Conservation (phyloP, 1,140 invertebrate species). For the Drosophila chauvacae region DNA sequence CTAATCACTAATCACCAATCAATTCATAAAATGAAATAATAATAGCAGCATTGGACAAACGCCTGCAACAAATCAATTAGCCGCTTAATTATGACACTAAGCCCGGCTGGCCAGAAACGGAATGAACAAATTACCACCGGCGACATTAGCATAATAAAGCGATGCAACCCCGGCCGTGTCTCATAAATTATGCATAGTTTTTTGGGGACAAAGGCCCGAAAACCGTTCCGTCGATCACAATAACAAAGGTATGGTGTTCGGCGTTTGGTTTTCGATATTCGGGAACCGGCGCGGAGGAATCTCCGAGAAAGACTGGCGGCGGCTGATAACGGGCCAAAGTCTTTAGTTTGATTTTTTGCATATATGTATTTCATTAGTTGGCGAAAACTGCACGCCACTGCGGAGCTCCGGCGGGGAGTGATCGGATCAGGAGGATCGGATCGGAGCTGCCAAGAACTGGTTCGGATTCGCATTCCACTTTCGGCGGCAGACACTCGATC, state of each 20-base stretch:
- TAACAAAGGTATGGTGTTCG: slow-evolving; percentile 38
- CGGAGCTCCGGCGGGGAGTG: neutral
- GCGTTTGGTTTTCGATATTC: neutral
- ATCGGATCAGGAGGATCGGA: slow-evolving; percentile 29
- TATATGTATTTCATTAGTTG: slow-evolving; percentile 82
- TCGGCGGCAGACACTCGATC: slow-evolving; percentile 50
- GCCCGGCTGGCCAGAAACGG: slow-evolving; percentile 62
- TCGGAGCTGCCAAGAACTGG: slow-evolving; percentile 55
- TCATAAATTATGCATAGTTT: slow-evolving; percentile 82
- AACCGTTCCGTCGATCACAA: slow-evolving; percentile 56
- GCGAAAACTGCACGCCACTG: slow-evolving; percentile 74
- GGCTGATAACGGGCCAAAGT: slow-evolving; percentile 69
- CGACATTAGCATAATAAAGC: slow-evolving; percentile 78
- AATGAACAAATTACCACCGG: slow-evolving; percentile 75
- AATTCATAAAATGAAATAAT: slow-evolving; percentile 67
- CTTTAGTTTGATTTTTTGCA: slow-evolving; percentile 72
- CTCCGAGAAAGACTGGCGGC: slow-evolving; percentile 49
- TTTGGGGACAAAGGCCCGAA: slow-evolving; percentile 67
- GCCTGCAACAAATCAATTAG: slow-evolving; percentile 82
- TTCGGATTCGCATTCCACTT: slow-evolving; percentile 68
- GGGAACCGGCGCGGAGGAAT: slow-evolving; percentile 44
- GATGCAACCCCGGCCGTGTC: slow-evolving; percentile 66
- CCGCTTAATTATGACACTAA: slow-evolving; percentile 83
- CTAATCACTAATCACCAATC: slow-evolving; percentile 73
- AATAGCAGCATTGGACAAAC: slow-evolving; percentile 49